Base-by-base conservation (phyloP, 2,113 vertebrate species). In the Chloropsis cyanopogon region DNA sequence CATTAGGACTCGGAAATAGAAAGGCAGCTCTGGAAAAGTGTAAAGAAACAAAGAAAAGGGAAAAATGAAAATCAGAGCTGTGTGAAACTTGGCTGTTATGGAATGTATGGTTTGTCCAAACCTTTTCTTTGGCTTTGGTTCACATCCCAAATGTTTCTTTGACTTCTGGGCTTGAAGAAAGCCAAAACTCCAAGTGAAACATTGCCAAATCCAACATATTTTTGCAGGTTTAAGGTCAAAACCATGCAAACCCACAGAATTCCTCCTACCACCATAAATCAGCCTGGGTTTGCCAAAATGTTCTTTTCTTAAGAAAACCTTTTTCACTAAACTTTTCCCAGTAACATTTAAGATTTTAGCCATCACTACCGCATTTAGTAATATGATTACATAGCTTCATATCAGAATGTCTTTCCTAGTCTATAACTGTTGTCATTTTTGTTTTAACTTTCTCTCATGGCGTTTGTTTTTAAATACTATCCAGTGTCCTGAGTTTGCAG, bases 211-310 rank as follows among this genome's bases (percentile, higher is more conserved):
- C 75, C 81, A 93, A 96, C 87, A 96, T 90, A 91, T 54, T 94
- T 97, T 86, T 94, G 86, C 71, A 95, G 90, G 94, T 96, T 95
- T 95, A 73, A 91, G 96, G 95, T 96, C 93, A 96, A 97, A 96
- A 89, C 71, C 90, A 94, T 81, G 83, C 57, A 97, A 97, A 97
- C 66, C 88, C 86, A 59, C 72, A 60, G 78, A 95, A 85, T 70
- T 95, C 71, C 49, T 95, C 64, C 37, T 73, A 90, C 64, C 82
- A 82, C 63, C 82, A 96, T 96, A 96, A 97, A 97, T 97, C 95
- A 95, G 41, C 6, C 41, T 14, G 31, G 72, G 53, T 82, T 94
- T 94, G 90, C 93, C 96, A 93, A 95, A 89, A 80, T 44, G 26
- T 77, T 92, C 41, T 72, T 57, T 94, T 85, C 31, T 86, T 60